Base-by-base conservation (phyloP, 2,113 vertebrate genomes). In the Nannobrachium achirus region DNA sequence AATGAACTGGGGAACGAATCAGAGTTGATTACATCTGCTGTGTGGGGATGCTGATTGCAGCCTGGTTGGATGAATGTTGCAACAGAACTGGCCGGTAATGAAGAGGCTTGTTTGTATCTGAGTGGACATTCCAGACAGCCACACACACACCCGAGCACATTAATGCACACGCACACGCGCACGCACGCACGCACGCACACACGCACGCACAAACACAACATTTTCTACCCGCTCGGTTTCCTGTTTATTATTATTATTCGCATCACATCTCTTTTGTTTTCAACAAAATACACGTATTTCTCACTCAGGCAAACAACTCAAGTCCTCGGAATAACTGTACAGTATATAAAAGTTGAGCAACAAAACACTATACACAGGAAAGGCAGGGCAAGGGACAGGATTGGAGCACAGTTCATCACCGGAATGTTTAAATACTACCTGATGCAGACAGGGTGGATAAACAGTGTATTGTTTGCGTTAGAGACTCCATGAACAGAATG, bases 251-350 rank as follows among this genome's bases (percentile, higher is more conserved):
- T n/a, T n/a, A n/a, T 87, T 81, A 86, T 89, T 89, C 57, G 40
- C 73, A n/a, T n/a, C n/a, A 83, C 75, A 75, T 82, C 46, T 64
- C 62, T 72, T 64, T 44, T 67, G 41, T 68, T 76, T 82, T 85
- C 76, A 65, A 89, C 84, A 90, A 81, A n/a, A 72, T 78, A 76
- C 71, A 82, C 58, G 69, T 64, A 8, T 73, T 59, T 69, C 82
- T 77, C 78, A 86, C 76, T 80, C 76, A 80, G 75, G 76, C 77
- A 79, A 33, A 71, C 78, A 83, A 76, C 39, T 71, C 59, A 83
- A 82, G 51, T 76, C 76, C 66, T 87, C 76, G 79, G 84, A 88
- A 86, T 84, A 87, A 86, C 89, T 92, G 92, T 91, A 93, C 92
- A 93, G 73, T 76, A 80, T 89, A 84, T 86, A 89, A 90, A 91